phyloP scores from a whole-genome alignment of 2,888 invertebrate genomes.

The Brachyopa scutellaris region DNA sequence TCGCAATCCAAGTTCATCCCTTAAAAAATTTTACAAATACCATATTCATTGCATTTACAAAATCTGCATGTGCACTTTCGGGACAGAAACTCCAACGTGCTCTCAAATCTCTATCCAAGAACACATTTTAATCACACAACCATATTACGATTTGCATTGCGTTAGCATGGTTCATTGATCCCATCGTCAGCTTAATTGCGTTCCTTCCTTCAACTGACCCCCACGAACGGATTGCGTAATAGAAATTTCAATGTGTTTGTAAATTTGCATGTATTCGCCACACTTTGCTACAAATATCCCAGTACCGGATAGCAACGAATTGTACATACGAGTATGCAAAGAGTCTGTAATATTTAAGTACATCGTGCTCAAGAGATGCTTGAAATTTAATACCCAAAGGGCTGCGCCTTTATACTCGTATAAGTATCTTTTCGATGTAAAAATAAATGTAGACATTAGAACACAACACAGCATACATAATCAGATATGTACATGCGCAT shows the following conservation, averaged over 20 bases:
- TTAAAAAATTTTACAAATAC: too few relatives aligned
- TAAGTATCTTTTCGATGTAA: slow-evolving; percentile 42
- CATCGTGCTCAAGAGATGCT: slow-evolving; percentile 60
- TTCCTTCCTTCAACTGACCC: slow-evolving; percentile 16
- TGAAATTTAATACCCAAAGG: slow-evolving; percentile 67
- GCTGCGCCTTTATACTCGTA: slow-evolving; percentile 38
- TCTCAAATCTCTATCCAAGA: slow-evolving; percentile 32
- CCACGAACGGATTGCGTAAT: slow-evolving; percentile 48
- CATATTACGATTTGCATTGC: slow-evolving; percentile 65
- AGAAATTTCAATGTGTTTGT: not conserved
- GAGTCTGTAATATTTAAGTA: slow-evolving; percentile 64
- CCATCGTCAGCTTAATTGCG: slow-evolving; percentile 35
- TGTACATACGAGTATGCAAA: slow-evolving; percentile 62
- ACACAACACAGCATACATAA: slow-evolving; percentile 58
- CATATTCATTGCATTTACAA: too few relatives aligned
- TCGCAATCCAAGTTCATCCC: too few relatives aligned
- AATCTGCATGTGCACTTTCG: not conserved
- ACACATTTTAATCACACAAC: slow-evolving; percentile 59
- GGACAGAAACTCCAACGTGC: too few relatives aligned
- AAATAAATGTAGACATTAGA: slow-evolving; percentile 71
- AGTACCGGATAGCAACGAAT: slow-evolving; percentile 14
- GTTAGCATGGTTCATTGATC: slow-evolving; percentile 65
- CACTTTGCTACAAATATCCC: slow-evolving; percentile 14
- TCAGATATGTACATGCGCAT: slow-evolving; percentile 39
- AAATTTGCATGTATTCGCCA: slow-evolving; percentile 3